phyloP scores from a whole-genome alignment of 1,140 invertebrate genomes.

The Pinna nobilis region DNA sequence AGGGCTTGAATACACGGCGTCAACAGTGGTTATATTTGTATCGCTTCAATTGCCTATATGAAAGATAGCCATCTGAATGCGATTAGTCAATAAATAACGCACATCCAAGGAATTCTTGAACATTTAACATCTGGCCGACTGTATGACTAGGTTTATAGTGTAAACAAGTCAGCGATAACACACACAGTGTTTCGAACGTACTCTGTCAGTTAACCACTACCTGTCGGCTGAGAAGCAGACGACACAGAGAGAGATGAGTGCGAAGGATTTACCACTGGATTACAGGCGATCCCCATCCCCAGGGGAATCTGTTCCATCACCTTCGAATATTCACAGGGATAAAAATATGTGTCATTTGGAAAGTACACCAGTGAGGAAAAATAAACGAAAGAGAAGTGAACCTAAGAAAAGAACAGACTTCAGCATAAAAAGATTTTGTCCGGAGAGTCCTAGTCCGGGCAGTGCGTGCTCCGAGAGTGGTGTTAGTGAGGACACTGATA shows the following conservation, averaged over 20 bases:
- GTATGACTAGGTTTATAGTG: slow-evolving; percentile 40
- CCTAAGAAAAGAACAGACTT: slow-evolving; percentile 78
- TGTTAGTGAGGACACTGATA: slow-evolving; percentile 59
- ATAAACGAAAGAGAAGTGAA: slow-evolving; percentile 84
- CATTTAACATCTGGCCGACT: slow-evolving; percentile 61
- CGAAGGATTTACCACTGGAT: slow-evolving; percentile 13
- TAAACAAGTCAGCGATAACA: slow-evolving; percentile 47
- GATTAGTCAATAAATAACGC: slow-evolving; percentile 68
- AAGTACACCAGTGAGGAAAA: slow-evolving; percentile 69
- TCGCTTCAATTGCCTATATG: slow-evolving; percentile 57
- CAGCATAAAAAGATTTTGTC: slow-evolving; percentile 69
- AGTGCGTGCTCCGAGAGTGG: slow-evolving; percentile 60
- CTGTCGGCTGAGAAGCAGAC: slow-evolving; percentile 27
- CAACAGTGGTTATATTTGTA: slow-evolving; percentile 45
- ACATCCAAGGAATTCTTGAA: slow-evolving; percentile 62
- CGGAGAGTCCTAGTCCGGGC: slow-evolving; percentile 71
- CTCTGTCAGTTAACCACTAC: slow-evolving; percentile 20
- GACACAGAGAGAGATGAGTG: slow-evolving; percentile 23
- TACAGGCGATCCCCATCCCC: slow-evolving; percentile 36
- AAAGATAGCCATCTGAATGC: slow-evolving; percentile 63
- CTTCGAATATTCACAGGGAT: slow-evolving; percentile 30
- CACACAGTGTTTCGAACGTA: slow-evolving; percentile 29
- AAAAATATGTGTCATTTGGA: slow-evolving; percentile 25
- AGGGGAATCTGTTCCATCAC: slow-evolving; percentile 35
- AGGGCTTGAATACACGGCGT: slow-evolving; percentile 29